Evolutionary conservation across 2,797 vertebrate genomes (phyloP).

Genomic region (Heliangelus exortis): DNA sequence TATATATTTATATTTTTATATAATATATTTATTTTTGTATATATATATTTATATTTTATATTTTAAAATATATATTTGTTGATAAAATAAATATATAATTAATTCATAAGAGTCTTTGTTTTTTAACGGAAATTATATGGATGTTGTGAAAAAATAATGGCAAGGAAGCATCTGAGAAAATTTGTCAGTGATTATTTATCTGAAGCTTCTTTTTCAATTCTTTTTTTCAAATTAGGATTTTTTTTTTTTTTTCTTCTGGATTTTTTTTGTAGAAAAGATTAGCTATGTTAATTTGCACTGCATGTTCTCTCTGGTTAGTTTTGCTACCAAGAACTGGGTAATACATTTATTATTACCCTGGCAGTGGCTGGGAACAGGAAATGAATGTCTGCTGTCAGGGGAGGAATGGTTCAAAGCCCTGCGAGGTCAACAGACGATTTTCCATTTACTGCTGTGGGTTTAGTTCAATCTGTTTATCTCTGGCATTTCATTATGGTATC

Average conservation of each 20-base stretch:
- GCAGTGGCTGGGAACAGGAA: constrained; percentile 34
- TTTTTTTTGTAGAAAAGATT: background rate
- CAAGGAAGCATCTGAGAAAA: background rate
- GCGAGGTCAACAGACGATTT: constrained; percentile 2
- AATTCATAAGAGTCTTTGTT: background rate
- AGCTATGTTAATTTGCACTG: background rate
- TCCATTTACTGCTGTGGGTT: constrained; percentile 14
- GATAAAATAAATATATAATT: constrained; percentile 58
- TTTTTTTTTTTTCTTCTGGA: background rate
- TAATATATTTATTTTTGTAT: too few relatives aligned
- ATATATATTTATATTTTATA: too few relatives aligned
- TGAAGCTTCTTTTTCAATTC: background rate
- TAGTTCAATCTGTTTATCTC: background rate
- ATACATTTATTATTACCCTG: constrained; percentile 31
- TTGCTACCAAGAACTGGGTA: background rate
- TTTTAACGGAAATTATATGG: background rate
- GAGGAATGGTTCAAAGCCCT: constrained; percentile 17
- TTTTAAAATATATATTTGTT: too few relatives aligned
- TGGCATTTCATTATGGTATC: background rate
- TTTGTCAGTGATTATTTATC: background rate
- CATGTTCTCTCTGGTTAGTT: background rate
- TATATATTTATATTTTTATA: too few relatives aligned
- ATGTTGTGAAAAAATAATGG: background rate
- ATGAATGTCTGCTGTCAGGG: constrained; percentile 47
- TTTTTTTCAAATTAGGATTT: background rate